Conservation (phyloP, 2,797 vertebrate species). For the Lagorchestes hirsutus region DNA sequence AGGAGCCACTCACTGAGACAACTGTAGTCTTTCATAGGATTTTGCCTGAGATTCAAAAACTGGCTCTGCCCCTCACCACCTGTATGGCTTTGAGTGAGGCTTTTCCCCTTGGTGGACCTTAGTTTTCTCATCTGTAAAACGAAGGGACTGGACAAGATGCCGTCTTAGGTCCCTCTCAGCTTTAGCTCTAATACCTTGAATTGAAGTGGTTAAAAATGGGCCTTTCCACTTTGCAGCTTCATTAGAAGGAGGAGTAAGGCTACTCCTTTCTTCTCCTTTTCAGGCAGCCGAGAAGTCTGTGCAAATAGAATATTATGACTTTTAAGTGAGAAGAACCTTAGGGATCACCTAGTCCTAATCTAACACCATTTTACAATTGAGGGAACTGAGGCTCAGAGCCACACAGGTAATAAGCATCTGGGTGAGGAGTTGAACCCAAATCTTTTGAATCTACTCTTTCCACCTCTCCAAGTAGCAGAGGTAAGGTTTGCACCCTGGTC, state of each 20-base stretch:
- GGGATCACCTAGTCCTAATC: neutral
- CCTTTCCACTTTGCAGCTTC: neutral
- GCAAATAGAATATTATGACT: neutral
- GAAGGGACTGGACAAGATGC: neutral
- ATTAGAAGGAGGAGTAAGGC: neutral
- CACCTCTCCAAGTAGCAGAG: neutral
- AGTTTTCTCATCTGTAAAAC: neutral
- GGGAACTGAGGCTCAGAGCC: conserved; percentile 10
- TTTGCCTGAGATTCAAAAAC: neutral
- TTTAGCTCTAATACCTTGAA: neutral
- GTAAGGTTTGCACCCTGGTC: neutral
- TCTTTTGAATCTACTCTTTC: neutral
- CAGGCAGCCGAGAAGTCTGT: neutral
- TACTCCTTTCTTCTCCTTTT: neutral
- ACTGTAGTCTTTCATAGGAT: neutral
- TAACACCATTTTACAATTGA: neutral
- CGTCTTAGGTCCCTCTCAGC: neutral
- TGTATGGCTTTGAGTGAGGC: neutral
- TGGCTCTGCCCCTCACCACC: neutral
- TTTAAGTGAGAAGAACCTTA: neutral
- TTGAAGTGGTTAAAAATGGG: neutral
- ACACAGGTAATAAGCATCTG: neutral
- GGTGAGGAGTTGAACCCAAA: neutral
- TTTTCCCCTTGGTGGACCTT: neutral
- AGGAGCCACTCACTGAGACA: neutral